phyloP scores from a whole-genome alignment of 1,140 invertebrate genomes.

The Drosophila varians region DNA sequence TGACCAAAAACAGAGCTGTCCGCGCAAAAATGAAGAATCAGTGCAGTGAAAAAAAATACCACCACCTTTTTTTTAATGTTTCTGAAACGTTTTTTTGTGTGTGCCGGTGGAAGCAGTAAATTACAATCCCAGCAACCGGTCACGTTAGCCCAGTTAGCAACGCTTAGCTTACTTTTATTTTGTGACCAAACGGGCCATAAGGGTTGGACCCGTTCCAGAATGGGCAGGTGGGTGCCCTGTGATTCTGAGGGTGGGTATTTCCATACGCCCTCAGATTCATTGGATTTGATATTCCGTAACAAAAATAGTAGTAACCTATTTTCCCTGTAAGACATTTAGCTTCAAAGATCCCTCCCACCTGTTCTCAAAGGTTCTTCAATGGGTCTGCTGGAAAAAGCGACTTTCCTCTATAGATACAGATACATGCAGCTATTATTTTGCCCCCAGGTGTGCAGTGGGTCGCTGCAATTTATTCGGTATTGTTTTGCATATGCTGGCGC shows the following conservation, averaged over 20 bases:
- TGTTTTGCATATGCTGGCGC: slow-evolving; percentile 39
- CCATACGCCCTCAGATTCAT: too few species aligned
- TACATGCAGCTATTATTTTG: neutral
- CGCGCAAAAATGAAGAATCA: slow-evolving; percentile 10
- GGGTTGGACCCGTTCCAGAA: slow-evolving; percentile 4
- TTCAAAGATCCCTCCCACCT: too few species aligned
- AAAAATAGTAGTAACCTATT: too few species aligned
- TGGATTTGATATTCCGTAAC: too few species aligned
- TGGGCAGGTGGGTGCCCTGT: slow-evolving; percentile 5
- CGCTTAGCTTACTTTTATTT: slow-evolving; percentile 26
- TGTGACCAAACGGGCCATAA: slow-evolving; percentile 44
- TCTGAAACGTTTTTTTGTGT: neutral
- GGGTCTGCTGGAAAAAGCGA: too few species aligned
- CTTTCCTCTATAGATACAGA: too few species aligned
- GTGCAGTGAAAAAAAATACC: slow-evolving; percentile 13
- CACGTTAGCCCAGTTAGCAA: slow-evolving; percentile 47
- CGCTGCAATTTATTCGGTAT: slow-evolving; percentile 12
- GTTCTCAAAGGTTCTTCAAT: too few species aligned
- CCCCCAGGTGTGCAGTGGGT: neutral
- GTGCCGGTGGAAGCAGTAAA: neutral
- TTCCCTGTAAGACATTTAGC: too few species aligned
- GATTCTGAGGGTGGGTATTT: neutral
- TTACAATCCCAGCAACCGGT: slow-evolving; percentile 39
- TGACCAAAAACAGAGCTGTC: slow-evolving; percentile 54
- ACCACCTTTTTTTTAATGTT: neutral